phyloP scores from a whole-genome alignment of 2,113 vertebrate species.

The Limnothrissa miodon region DNA sequence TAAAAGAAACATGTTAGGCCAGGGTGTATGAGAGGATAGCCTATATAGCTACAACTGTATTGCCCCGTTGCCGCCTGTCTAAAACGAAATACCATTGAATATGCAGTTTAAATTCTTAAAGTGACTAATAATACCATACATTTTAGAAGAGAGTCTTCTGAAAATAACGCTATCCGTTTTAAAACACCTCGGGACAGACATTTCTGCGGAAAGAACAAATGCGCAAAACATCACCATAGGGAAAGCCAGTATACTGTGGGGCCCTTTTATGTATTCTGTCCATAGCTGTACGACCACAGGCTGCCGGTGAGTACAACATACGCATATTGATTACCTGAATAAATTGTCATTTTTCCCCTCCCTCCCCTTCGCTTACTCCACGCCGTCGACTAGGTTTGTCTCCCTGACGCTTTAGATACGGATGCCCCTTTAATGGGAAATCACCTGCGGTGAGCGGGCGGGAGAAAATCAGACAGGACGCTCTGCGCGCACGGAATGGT shows the following conservation, averaged over 20 bases:
- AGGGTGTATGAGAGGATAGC: no score
- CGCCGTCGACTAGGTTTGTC: constrained; percentile 1
- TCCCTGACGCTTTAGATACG: constrained; percentile 35
- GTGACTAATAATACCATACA: neutral
- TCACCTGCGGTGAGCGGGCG: constrained; percentile 44
- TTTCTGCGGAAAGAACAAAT: neutral
- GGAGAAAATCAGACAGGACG: constrained; percentile 38
- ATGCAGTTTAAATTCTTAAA: neutral
- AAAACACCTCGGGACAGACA: neutral
- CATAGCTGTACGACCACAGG: constrained; percentile 6
- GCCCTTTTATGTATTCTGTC: constrained; percentile 31
- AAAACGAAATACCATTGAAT: neutral
- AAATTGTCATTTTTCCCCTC: constrained; percentile 40
- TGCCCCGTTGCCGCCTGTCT: neutral
- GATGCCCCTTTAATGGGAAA: constrained; percentile 24
- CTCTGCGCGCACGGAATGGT: constrained; percentile 16
- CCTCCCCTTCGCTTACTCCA: constrained; percentile 22
- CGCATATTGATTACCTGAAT: constrained; percentile 39
- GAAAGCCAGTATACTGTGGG: neutral
- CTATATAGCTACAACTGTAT: no score
- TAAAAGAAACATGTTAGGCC: neutral
- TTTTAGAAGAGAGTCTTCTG: neutral
- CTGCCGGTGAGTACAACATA: constrained; percentile 13
- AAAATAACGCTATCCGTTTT: neutral
- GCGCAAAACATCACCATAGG: neutral